phyloP scores from a whole-genome alignment of 2,797 vertebrate species.

The Trachops cirrhosus region DNA sequence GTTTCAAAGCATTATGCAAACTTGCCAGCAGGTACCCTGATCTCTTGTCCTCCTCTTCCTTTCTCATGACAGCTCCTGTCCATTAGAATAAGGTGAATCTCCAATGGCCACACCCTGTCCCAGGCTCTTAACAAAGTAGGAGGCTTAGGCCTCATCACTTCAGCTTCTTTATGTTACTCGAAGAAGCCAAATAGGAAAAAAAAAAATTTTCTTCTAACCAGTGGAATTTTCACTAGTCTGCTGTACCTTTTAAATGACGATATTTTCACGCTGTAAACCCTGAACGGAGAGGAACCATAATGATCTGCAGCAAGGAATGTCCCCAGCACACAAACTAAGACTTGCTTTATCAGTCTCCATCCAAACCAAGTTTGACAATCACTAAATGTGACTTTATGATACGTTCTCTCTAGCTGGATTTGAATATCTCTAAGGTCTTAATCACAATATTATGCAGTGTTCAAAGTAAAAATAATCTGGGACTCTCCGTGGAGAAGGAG shows the following conservation, averaged over 20 bases:
- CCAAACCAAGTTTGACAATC: not conserved
- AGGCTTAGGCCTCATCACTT: not conserved
- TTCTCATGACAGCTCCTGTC: not conserved
- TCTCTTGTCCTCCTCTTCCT: not conserved
- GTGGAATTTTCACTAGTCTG: not conserved
- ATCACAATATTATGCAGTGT: not conserved
- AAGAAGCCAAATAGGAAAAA: constrained; percentile 50
- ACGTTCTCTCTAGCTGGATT: not conserved
- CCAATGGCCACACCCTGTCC: not conserved
- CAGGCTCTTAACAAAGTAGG: not conserved
- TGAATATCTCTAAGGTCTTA: constrained; percentile 1
- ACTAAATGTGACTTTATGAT: not conserved
- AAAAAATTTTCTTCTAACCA: constrained; percentile 16
- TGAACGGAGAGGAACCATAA: not conserved
- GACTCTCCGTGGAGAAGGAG: not conserved
- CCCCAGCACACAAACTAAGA: not conserved
- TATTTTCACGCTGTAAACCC: not conserved
- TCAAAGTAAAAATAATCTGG: constrained; percentile 46
- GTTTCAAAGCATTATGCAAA: not conserved
- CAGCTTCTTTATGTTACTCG: constrained; percentile 20
- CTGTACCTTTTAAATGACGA: constrained; percentile 27
- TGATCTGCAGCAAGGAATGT: not conserved
- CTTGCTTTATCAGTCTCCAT: not conserved
- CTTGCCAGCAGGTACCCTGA: not conserved
- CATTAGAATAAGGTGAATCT: not conserved